phyloP scores from a whole-genome alignment of 2,888 invertebrate genomes.

The Parnassius glacialis region DNA sequence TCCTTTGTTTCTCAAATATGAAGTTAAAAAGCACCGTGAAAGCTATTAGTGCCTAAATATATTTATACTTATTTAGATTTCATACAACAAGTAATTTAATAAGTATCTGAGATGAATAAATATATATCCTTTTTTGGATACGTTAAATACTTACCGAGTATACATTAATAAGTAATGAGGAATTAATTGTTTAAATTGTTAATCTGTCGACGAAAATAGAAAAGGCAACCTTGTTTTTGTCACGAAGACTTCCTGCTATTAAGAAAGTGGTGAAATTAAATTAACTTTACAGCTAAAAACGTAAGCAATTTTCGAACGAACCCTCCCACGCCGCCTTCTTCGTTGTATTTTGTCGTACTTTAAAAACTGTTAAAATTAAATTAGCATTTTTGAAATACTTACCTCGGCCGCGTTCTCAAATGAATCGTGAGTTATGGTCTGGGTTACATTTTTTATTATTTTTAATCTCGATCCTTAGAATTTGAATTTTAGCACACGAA shows the following conservation, averaged over 20 bases:
- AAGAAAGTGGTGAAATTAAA: slow-evolving; percentile 9
- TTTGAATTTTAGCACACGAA: slow-evolving; percentile 31
- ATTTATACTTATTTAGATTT: too few species aligned
- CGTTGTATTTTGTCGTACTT: slow-evolving; percentile 39
- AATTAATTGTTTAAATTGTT: background rate
- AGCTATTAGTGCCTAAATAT: too few species aligned
- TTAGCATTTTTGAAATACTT: slow-evolving; percentile 64
- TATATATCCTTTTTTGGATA: too few species aligned
- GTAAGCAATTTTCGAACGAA: slow-evolving; percentile 21
- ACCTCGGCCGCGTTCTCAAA: slow-evolving; percentile 40
- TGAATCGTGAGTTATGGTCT: slow-evolving; percentile 50
- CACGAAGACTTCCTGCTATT: slow-evolving; percentile 1
- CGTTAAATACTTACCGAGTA: too few species aligned
- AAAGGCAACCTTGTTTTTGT: too few species aligned
- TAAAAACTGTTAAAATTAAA: slow-evolving; percentile 44
- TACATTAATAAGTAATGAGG: too few species aligned
- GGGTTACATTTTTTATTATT: slow-evolving; percentile 39
- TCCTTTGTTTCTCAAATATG: too few species aligned
- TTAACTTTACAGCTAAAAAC: slow-evolving; percentile 9
- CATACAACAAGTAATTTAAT: too few species aligned
- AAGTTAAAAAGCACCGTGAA: too few species aligned
- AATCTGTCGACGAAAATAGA: background rate
- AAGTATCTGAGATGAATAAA: too few species aligned
- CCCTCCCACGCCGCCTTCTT: slow-evolving; percentile 46
- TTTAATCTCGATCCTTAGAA: slow-evolving; percentile 35